Base-by-base conservation (phyloP, 2,888 invertebrate genomes). In the Macrophya annulata region DNA sequence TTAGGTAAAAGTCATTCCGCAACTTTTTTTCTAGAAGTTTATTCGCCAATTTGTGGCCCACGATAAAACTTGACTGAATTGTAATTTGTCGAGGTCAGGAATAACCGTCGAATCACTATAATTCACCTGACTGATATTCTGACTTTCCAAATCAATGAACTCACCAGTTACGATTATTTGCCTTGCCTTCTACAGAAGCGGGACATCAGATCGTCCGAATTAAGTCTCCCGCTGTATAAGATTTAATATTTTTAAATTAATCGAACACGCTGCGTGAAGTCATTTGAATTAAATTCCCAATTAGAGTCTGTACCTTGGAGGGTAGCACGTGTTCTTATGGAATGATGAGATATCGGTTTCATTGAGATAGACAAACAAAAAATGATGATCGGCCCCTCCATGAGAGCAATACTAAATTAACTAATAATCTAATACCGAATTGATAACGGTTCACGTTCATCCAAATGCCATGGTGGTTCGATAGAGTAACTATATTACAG, bases 131-230 rank as follows among this genome's bases (percentile, higher is more conserved):
- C 43, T 17, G 40, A 81, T 62, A 51, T 62, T 59, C 43, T 31
- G 81, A 43, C 81, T 81, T 81, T 81, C 81, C 40, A 81, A 81
- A 81, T 81, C 59, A 81, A 59, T 51, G 79, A 81, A 81, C 62
- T 43, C 59, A 10, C 45, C 45, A 9, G 12, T 25, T 25, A 74
- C 21, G 74, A 74, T 37, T 31, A 17, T 31, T 51, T n/a, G 51
- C 12, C 51, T 51, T 17, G 37, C 51, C 48, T 51, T 9, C 17
- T 55, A 31, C 31, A 55, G 55, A 55, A 51, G 37, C 77, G 37
- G 55, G 25, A 55, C 55, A 77, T 43, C 71, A 40, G 37, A 55
- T 45, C 72, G 4, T 45, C 77, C 17, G 77, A 77, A 37, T n/a
- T n/a, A n/a, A 77, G 55, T 77, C 77, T 55, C 77, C 77, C 31